phyloP scores from a whole-genome alignment of 2,797 vertebrate genomes.

The Gambelia wislizenii region DNA sequence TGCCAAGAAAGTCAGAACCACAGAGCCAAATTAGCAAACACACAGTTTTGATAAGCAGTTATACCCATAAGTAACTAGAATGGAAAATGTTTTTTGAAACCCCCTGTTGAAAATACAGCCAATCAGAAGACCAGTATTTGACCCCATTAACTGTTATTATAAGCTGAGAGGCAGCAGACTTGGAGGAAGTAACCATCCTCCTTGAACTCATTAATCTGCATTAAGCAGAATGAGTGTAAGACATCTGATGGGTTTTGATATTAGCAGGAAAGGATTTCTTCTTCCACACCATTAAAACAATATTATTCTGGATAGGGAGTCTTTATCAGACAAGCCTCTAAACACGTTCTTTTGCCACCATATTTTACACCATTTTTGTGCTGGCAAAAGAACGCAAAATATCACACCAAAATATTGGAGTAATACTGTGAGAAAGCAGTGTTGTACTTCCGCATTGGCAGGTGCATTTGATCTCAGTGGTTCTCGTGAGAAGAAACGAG shows the following conservation, averaged over 20 bases:
- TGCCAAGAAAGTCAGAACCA: background rate
- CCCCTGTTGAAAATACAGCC: background rate
- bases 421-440: too few species aligned
- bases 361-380: too few species aligned
- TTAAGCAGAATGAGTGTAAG: slow-evolving; percentile 5
- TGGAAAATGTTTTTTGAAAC: background rate
- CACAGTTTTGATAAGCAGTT: background rate
- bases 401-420: too few species aligned
- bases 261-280: background rate
- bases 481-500: too few species aligned
- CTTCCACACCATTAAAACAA: too few species aligned
- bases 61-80: background rate
- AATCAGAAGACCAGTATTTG: background rate
- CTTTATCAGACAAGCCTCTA: too few species aligned
- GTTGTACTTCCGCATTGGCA: too few species aligned
- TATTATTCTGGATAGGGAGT: too few species aligned
- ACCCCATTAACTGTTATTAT: slow-evolving; percentile 36
- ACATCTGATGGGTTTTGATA: background rate
- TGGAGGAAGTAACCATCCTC: background rate
- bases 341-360: too few species aligned
- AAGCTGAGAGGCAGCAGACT: background rate
- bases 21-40: background rate
- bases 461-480: too few species aligned
- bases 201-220: slow-evolving; percentile 26
- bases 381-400: too few species aligned